Conservation (phyloP, 2,113 vertebrate species). For the Strix aluco region DNA sequence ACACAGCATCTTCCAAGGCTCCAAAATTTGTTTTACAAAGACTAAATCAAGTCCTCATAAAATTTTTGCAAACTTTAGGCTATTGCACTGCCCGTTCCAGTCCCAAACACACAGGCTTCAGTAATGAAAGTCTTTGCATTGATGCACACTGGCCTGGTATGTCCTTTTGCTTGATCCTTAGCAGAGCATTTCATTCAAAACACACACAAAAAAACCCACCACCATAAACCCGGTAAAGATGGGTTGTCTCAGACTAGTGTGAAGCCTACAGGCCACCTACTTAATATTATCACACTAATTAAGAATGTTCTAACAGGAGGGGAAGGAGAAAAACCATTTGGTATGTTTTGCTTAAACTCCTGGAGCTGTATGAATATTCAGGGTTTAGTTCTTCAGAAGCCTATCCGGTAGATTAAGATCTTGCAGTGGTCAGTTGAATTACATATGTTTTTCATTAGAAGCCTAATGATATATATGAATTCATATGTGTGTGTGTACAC, state of each 20-base stretch:
- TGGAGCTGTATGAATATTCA: neutral
- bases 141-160: accelerated
- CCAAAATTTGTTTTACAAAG: neutral
- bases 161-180: neutral
- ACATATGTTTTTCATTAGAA: slow-evolving; percentile 29
- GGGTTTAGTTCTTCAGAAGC: neutral
- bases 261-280: neutral
- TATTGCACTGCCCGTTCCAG: neutral
- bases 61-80: accelerated
- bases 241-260: neutral
- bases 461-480: slow-evolving; percentile 24
- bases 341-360: neutral
- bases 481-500: neutral
- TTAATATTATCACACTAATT: neutral
- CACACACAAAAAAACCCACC: accelerated
- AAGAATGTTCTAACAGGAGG: neutral
- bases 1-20: neutral
- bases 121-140: neutral
- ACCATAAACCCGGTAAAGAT: neutral
- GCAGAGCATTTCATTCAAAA: neutral
- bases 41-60: neutral
- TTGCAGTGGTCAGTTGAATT: slow-evolving; percentile 26
- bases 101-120: neutral
- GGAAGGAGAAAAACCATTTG: neutral
- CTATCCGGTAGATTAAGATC: neutral